Evolutionary conservation across 2,797 vertebrate species (phyloP), one percentile per base, ranked within the genome.

Genomic region (Pelodytes ibericus): DNA sequence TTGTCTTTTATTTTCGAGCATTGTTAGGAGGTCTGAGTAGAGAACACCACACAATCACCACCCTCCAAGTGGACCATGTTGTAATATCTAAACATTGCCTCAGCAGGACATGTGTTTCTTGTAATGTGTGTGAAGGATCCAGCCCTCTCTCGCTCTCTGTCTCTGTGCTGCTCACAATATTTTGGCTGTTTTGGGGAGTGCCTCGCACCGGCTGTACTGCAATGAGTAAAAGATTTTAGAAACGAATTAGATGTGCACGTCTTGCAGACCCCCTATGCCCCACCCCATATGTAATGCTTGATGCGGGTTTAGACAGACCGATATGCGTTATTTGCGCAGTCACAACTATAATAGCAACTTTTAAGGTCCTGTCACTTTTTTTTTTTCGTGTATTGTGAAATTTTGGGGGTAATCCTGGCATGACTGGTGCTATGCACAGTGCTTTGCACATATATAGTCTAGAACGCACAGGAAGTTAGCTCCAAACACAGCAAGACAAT

Each of bases 1-100:
- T 24, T 60, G 74, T 56, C 0, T 80, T 3, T 73, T 56, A 44
- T 80, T 77, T 83, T 77, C 83, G 83, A 84, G 74, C 75, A 84
- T 83, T 4, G 39, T 85, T 79, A 84, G 86, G n/a, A 88, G 87
- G 86, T 85, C 86, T 87, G 84, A 86, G 83, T 85, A 82, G 74
- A 75, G 75, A 80, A 86, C 89, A 88, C 89, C 89, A 87, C 86
- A 59, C 87, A 89, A 78, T 82, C 89, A 88, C 85, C 89, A 86
- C 79, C 87, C 89, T 89, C 89, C 89, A 84, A 90, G 81, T 87
- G 89, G 89, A 88, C 89, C 89, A 87, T 80, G 86, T 87, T 84
- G 80, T 83, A 74, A 82, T 83, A 87, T 72, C 85, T 85, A 86
- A 86, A 86, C 84, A 81, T 81, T 85, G 84, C 89, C 87, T 87